Conservation (phyloP, 1,140 invertebrate species). For the Drosophila nikananu region DNA sequence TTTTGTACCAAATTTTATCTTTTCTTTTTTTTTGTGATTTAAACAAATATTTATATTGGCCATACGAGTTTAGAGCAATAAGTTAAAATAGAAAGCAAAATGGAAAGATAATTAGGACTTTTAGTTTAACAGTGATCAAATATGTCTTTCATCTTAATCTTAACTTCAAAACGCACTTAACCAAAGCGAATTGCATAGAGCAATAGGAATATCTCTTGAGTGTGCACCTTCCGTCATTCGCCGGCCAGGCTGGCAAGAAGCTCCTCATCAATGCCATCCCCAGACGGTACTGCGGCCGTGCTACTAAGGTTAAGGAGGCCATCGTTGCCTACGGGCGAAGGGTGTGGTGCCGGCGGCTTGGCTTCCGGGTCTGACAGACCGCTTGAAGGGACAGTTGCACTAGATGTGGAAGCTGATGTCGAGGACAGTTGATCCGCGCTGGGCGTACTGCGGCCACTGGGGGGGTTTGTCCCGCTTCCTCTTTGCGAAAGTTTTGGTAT, state of each 20-base stretch:
- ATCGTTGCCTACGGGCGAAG: constrained; percentile 27
- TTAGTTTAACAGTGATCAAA: constrained; percentile 7
- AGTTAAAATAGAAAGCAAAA: background rate
- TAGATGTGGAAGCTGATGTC: constrained; percentile 12
- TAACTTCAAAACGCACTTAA: constrained; percentile 14
- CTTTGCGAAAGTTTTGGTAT: constrained; percentile 91
- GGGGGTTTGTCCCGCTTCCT: constrained; percentile 17
- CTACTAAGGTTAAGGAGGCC: constrained; percentile 41
- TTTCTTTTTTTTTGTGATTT: constrained; percentile 23
- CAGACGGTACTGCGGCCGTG: constrained; percentile 15
- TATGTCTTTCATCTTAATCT: background rate
- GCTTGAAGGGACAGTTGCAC: constrained; percentile 5
- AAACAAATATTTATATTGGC: constrained; percentile 5
- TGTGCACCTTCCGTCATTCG: constrained; percentile 49
- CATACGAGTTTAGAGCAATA: constrained; percentile 6
- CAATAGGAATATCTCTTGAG: constrained; percentile 39
- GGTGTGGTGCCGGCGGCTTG: constrained; percentile 22
- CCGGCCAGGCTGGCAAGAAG: constrained; percentile 70
- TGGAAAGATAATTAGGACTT: background rate
- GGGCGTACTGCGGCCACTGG: constrained; percentile 32
- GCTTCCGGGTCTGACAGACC: constrained; percentile 13
- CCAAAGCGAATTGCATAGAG: constrained; percentile 29
- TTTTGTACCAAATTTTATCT: constrained; percentile 55
- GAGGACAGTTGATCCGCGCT: constrained; percentile 7
- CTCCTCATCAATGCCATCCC: constrained; percentile 72